Conservation (phyloP, 2,888 invertebrate genomes). For the Thymelicus lineola region DNA sequence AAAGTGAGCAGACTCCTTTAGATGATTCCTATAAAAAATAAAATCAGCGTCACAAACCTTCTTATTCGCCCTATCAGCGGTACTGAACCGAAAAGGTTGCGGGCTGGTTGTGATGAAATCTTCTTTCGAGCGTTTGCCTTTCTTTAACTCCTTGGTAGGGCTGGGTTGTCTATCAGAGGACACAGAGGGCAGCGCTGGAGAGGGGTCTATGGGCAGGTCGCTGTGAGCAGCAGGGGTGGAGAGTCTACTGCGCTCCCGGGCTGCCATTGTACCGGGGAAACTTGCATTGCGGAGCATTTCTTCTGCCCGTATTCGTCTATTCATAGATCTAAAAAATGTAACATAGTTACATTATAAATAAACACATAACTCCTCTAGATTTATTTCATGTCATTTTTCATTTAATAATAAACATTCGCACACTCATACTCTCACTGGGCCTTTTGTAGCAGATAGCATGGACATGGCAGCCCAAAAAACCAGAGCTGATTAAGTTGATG, state of each 20-base stretch:
- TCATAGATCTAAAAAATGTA: slow-evolving; percentile 78
- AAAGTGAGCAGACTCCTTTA: no score
- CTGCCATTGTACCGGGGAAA: slow-evolving; percentile 88
- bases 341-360: background rate
- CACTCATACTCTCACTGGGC: no score
- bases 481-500: no score
- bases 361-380: no score
- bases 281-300: slow-evolving; percentile 88
- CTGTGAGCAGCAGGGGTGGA: slow-evolving; percentile 80
- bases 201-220: slow-evolving; percentile 76
- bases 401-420: no score
- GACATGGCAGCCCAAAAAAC: no score
- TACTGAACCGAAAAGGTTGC: slow-evolving; percentile 80
- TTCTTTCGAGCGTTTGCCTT: slow-evolving; percentile 62
- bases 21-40: no score
- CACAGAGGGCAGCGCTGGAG: slow-evolving; percentile 66
- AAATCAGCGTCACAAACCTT: slow-evolving; percentile 55
- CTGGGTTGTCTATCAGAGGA: slow-evolving; percentile 65
- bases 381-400: no score
- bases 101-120: slow-evolving; percentile 83
- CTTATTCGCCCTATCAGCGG: slow-evolving; percentile 77
- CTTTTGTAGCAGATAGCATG: no score
- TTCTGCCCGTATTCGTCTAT: slow-evolving; percentile 88
- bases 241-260: slow-evolving; percentile 82
- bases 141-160: slow-evolving; percentile 64